These are phyloP conservation scores for Tipula vernalis DNA, from an alignment of 2,888 invertebrate genomes.

Conservation along the genomic window DNA sequence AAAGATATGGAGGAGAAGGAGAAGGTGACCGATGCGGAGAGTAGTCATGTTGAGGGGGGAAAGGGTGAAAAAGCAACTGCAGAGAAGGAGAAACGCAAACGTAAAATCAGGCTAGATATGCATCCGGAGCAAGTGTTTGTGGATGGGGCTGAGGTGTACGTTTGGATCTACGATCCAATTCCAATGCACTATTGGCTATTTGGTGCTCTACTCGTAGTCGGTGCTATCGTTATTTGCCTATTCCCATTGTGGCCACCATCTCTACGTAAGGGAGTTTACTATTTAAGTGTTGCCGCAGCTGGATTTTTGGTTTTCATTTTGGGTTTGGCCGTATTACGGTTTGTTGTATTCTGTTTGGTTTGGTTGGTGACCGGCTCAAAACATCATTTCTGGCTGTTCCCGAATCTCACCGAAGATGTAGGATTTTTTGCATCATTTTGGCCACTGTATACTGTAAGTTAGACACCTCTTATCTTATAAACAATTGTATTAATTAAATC, in stretches of 20 bases:
- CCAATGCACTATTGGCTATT: slow-evolving; percentile 89
- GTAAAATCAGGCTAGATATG: slow-evolving; percentile 93
- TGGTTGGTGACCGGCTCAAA: slow-evolving; percentile 80
- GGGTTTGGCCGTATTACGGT: slow-evolving; percentile 73
- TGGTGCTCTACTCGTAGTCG: slow-evolving; percentile 79
- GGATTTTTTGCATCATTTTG: slow-evolving; percentile 98
- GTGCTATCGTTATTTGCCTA: slow-evolving; percentile 89
- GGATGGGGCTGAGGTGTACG: slow-evolving; percentile 90
- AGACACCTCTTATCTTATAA: not conserved
- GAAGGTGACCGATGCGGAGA: slow-evolving; percentile 38
- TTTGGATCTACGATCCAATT: slow-evolving; percentile 97
- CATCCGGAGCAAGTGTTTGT: slow-evolving; percentile 89
- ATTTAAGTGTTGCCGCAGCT: slow-evolving; percentile 87
- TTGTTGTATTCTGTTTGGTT: slow-evolving; percentile 81
- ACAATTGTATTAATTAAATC: not conserved
- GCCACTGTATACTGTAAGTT: slow-evolving; percentile 76
- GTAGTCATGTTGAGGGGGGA: slow-evolving; percentile 39
- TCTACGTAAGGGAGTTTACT: slow-evolving; percentile 89
- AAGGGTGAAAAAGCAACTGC: slow-evolving; percentile 30
- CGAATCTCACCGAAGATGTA: slow-evolving; percentile 98
- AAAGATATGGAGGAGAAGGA: slow-evolving; percentile 31
- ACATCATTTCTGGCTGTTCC: slow-evolving; percentile 94
- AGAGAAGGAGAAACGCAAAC: slow-evolving; percentile 55
- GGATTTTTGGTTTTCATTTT: slow-evolving; percentile 91
- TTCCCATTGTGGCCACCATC: slow-evolving; percentile 99